Evolutionary conservation across 2,797 vertebrate genomes (phyloP), one percentile per base, ranked within the genome.

Genomic region (Rhodeus uyekii): DNA sequence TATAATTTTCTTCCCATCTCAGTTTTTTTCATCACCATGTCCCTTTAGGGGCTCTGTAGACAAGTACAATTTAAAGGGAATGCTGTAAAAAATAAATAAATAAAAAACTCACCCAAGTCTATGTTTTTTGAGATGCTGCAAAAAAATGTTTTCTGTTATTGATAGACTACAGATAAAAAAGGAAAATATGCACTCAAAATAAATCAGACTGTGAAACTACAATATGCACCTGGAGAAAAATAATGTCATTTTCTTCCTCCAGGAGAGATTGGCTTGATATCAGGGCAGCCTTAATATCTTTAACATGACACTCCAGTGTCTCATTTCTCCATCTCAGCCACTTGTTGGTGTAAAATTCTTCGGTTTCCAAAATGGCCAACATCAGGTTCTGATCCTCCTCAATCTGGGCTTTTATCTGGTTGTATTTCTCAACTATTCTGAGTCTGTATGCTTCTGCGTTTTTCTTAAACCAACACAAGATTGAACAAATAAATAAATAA

Each of bases 341-440:
- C 83, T 92, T 91, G 1, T 86, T 92, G 87, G 88, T 87, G 83
- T 88, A 90, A 1, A 83, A 60, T 79, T 93, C 92, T 82, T 95
- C 93, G 36, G 92, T 90, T 14, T 94, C 92, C 80, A 95, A 88
- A 24, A 95, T 90, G 83, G 90, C 91, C 90, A 93, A 91, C 94
- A 95, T 94, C 34, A 94, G 89, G 24, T 92, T 91, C 86, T 95
- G 92, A 27, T 95, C 93, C 0, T 92, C 91, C 16, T 94, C 92
- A 85, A 94, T 87, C 46, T 93, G 90, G 0, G 87, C 86, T 18
- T 88, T 92, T 46, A 95, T 92, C 83, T 92, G 87, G 79, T 87
- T 90, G 90, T 94, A 95, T 86, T 92, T 94, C 76, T 94, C 91
- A 53, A 89, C 87, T 85, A 94, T 92, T 78, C 88, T 88, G 72